Evolutionary conservation across 2,888 invertebrate genomes (phyloP).

Genomic region (Agrypnus murinus): DNA sequence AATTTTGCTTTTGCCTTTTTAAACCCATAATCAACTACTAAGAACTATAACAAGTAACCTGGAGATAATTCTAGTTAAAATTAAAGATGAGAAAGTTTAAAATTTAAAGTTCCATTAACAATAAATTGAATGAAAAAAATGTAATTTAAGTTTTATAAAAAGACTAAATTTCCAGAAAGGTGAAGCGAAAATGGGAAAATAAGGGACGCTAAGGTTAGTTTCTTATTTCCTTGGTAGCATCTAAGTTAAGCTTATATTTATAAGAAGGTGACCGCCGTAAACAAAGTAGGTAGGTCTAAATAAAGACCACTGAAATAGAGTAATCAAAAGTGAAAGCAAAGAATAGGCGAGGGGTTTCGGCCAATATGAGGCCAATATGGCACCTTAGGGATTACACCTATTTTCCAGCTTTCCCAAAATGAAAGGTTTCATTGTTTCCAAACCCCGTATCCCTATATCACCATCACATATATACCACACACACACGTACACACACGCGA

Average conservation of each 20-base stretch:
- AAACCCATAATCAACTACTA: too few relatives aligned
- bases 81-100: too few relatives aligned
- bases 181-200: too few relatives aligned
- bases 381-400: constrained; percentile 50
- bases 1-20: too few relatives aligned
- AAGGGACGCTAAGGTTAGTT: too few relatives aligned
- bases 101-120: too few relatives aligned
- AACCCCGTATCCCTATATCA: constrained; percentile 41
- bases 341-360: constrained; percentile 48
- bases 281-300: constrained; percentile 38
- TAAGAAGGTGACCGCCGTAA: constrained; percentile 27
- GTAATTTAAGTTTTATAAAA: too few relatives aligned
- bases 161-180: too few relatives aligned
- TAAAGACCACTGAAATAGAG: constrained; percentile 44
- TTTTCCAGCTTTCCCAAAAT: constrained; percentile 49
- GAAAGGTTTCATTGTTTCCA: constrained; percentile 52
- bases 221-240: too few relatives aligned
- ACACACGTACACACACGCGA: not conserved
- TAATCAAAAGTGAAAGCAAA: constrained; percentile 51
- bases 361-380: constrained; percentile 48
- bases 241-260: constrained; percentile 4
- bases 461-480: constrained; percentile 11
- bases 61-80: too few relatives aligned
- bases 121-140: too few relatives aligned
- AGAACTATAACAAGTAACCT: too few relatives aligned